These are phyloP conservation scores for Eulemur coronatus DNA, from an alignment of 2,797 vertebrate genomes.

Conservation along the genomic window DNA sequence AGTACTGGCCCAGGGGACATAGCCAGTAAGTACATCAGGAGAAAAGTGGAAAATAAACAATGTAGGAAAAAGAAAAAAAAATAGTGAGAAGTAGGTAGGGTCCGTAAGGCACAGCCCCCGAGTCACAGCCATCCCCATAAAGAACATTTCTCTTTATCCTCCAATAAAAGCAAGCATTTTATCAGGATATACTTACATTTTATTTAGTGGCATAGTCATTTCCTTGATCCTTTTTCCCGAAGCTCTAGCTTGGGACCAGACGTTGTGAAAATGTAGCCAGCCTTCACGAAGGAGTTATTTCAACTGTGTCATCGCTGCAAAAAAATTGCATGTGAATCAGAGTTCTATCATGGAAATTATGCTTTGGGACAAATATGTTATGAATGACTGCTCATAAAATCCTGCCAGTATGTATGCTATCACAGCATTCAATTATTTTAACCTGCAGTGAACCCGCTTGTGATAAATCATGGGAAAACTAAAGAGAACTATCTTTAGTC, in stretches of 20 bases:
- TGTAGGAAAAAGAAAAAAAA: neutral
- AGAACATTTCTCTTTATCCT: neutral
- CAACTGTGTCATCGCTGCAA: neutral
- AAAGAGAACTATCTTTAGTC: slow-evolving; percentile 86
- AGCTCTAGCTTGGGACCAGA: neutral
- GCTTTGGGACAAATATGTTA: slow-evolving; percentile 80
- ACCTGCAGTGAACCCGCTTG: slow-evolving; percentile 79
- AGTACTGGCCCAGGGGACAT: neutral
- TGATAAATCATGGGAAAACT: slow-evolving; percentile 89
- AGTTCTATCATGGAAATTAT: slow-evolving; percentile 79
- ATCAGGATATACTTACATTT: slow-evolving; percentile 51
- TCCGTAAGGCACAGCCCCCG: neutral
- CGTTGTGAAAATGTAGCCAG: neutral
- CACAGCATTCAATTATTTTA: slow-evolving; percentile 77
- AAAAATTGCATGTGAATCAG: slow-evolving; percentile 46
- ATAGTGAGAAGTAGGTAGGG: neutral
- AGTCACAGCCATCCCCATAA: neutral
- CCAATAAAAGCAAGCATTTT: neutral
- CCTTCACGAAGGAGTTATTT: slow-evolving; percentile 15
- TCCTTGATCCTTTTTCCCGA: neutral
- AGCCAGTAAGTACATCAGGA: neutral
- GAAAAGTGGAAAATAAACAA: neutral
- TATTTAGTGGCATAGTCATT: neutral
- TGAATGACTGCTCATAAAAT: slow-evolving; percentile 81
- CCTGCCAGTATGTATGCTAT: slow-evolving; percentile 80